Base-by-base conservation (phyloP, 2,888 invertebrate species). In the Eupsilia transversa region DNA sequence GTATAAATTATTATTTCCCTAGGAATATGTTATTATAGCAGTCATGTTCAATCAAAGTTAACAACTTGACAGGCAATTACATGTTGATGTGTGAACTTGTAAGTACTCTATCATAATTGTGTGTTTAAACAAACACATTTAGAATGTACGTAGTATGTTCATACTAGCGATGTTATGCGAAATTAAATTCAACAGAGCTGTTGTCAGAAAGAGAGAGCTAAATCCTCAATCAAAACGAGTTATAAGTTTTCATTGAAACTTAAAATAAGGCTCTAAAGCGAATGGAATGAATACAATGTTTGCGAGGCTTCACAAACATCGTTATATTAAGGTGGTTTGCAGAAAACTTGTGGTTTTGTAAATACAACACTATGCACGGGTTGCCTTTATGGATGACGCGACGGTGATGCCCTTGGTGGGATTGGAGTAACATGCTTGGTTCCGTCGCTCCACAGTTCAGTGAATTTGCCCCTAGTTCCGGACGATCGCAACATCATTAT, bases 381-480 rank as follows among this genome's bases (percentile, higher is more conserved):
- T 66, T 56, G 68, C 68, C 72, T 75, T 71, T 60, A 77, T 65
- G 66, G 82, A 71, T 30, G 77, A 74, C 17, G n/a, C n/a, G 33
- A n/a, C 49, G 64, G 33, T 52, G 20, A 38, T 72, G 84, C 65
- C 86, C 85, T 89, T 89, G 83, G 70, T 64, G 59, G 71, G 71
- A 72, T 68, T 56, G 46, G 43, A 72, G 65, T 82, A 78, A 80
- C 77, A 83, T 73, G 85, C 86, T 80, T 85, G 80, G 86, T 86
- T 90, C 85, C 88, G 85, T 77, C 79, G 66, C 80, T 81, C 63
- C 74, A 82, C 82, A 84, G 83, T 77, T 82, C 84, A 87, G 80
- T 68, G 77, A 68, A 78, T 83, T 82, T 60, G 71, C 70, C 60
- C 49, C 57, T 46, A 67, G 71, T 79, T 67, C 49, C 61, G 46